Conservation (phyloP, 2,113 vertebrate genomes). For the Ibidorhyncha struthersii region DNA sequence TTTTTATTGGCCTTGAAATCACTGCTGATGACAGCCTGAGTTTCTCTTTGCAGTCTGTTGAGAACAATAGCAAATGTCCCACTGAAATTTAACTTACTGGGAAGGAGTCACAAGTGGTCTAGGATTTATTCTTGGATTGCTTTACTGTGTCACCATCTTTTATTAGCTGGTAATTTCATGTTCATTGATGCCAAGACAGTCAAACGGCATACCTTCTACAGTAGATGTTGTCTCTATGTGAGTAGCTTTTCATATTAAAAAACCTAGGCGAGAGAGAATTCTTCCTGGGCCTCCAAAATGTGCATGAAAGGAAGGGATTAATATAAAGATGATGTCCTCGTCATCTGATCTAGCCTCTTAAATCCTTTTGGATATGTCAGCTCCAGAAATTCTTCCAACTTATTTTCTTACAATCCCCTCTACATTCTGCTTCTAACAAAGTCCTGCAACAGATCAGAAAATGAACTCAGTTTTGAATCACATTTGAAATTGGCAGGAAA, state of each 20-base stretch:
- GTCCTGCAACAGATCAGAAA: conserved; percentile 22
- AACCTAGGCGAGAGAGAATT: neutral
- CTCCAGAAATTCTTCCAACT: neutral
- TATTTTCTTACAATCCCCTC: neutral
- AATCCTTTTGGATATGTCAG: neutral
- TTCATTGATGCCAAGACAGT: neutral
- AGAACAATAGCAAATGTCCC: neutral
- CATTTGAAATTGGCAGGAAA: conserved; percentile 18
- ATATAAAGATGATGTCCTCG: neutral
- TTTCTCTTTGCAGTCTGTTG: neutral
- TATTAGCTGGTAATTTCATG: neutral
- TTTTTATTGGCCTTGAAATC: neutral
- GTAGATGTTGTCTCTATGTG: neutral
- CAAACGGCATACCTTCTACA: neutral
- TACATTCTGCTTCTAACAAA: neutral
- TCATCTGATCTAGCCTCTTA: conserved; percentile 38
- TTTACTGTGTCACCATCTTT: neutral
- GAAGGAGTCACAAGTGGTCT: neutral
- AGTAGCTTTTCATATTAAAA: neutral
- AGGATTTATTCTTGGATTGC: neutral
- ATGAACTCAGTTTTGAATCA: conserved; percentile 1
- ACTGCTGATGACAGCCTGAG: neutral
- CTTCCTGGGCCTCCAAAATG: neutral
- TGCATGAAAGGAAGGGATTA: neutral
- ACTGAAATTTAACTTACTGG: neutral